Percentiles rank a stretch among this genome's conserved stretches.
Conservation (phyloP, 2,797 vertebrate genomes). For the Capromys pilorides region DNA sequence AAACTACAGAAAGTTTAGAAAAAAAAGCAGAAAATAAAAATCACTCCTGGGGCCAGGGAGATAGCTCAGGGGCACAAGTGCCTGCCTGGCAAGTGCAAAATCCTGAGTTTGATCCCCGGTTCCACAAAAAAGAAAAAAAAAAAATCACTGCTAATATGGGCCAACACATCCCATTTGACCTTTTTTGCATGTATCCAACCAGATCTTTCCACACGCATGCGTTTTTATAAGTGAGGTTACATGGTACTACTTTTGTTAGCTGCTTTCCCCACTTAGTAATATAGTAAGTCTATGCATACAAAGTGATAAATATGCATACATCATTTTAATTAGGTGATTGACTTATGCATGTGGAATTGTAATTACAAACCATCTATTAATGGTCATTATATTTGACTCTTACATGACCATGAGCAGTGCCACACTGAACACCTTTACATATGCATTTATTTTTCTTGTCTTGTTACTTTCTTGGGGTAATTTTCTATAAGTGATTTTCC, state of each 20-base stretch:
- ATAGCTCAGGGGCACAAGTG: too few species aligned
- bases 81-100: too few species aligned
- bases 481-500: background rate
- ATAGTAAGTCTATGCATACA: slow-evolving; percentile 7
- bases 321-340: slow-evolving; percentile 17
- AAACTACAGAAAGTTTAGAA: slow-evolving; percentile 45
- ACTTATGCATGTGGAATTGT: background rate
- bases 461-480: background rate
- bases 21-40: slow-evolving; percentile 44
- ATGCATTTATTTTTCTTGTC: background rate
- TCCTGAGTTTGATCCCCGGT: too few species aligned
- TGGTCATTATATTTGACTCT: slow-evolving; percentile 27
- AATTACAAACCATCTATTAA: background rate
- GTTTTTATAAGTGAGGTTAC: background rate
- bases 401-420: slow-evolving; percentile 22
- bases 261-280: slow-evolving; percentile 15
- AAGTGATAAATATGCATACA: background rate
- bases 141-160: slow-evolving; percentile 35
- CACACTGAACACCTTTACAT: background rate
- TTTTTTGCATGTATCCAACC: background rate
- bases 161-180: background rate
- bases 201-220: background rate
- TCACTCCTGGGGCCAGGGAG: too few species aligned
- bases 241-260: slow-evolving; percentile 8
- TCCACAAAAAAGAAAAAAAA: slow-evolving; percentile 31